Conservation (phyloP, 2,113 vertebrate species). For the Plotosus lineatus region DNA sequence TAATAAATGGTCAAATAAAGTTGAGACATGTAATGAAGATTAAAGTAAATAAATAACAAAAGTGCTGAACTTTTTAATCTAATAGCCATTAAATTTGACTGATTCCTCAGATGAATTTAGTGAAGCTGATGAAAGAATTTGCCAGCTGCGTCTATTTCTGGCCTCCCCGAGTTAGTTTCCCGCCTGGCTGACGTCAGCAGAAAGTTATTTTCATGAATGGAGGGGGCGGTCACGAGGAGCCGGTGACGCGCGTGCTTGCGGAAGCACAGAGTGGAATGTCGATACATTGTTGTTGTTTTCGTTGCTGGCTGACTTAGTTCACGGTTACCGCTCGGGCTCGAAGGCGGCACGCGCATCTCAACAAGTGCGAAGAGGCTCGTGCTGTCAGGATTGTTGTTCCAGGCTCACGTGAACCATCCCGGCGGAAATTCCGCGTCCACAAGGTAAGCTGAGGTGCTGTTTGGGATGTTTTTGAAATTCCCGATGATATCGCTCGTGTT, state of each 20-base stretch:
- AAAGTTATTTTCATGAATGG: conserved; percentile 86
- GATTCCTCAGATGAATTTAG: conserved; percentile 52
- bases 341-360: conserved; percentile 55
- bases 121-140: conserved; percentile 63
- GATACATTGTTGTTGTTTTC: conserved; percentile 80
- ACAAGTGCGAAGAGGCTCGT: conserved; percentile 44
- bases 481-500: conserved; percentile 57
- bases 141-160: conserved; percentile 75
- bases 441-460: conserved; percentile 64
- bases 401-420: conserved; percentile 53
- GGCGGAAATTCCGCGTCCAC: conserved; percentile 60
- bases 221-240: conserved; percentile 80
- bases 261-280: conserved; percentile 81
- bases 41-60: not conserved
- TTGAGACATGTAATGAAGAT: not conserved
- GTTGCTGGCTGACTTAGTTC: conserved; percentile 68
- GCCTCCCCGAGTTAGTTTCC: conserved; percentile 55
- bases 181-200: conserved; percentile 76
- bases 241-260: conserved; percentile 78
- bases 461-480: conserved; percentile 60
- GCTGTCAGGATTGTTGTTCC: not conserved
- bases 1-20: too few relatives aligned
- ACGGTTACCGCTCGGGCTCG: conserved; percentile 60
- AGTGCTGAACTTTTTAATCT: too few relatives aligned
- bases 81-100: not conserved